Conservation (phyloP, 2,888 invertebrate genomes). For the Cybosia mesomella region DNA sequence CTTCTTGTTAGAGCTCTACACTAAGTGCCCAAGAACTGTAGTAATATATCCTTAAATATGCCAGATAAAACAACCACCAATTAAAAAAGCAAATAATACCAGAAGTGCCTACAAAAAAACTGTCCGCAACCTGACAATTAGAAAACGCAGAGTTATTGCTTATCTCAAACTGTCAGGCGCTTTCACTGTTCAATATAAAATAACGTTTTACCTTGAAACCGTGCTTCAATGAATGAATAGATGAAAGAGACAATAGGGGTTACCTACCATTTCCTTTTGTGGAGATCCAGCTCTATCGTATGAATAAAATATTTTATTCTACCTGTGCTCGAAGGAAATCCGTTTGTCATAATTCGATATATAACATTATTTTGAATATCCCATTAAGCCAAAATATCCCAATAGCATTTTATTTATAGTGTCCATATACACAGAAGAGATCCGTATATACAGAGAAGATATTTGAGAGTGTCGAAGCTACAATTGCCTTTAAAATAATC, state of each 20-base stretch:
- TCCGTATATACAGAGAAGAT: not conserved
- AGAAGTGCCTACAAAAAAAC: slow-evolving; percentile 38
- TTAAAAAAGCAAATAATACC: not conserved
- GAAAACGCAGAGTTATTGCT: slow-evolving; percentile 50
- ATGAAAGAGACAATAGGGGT: slow-evolving; percentile 39
- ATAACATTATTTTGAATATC: not conserved
- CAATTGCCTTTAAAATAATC: too few species aligned
- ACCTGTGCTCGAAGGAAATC: not conserved
- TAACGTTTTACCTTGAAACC: slow-evolving; percentile 37
- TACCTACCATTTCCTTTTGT: slow-evolving; percentile 34
- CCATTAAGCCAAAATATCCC: not conserved
- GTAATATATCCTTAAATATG: too few species aligned
- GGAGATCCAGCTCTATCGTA: slow-evolving; percentile 20
- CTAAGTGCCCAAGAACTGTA: too few species aligned
- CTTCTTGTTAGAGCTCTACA: too few species aligned
- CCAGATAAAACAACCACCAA: not conserved
- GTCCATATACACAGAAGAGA: too few species aligned
- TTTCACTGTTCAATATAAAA: slow-evolving; percentile 44
- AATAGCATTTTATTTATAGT: too few species aligned
- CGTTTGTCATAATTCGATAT: not conserved
- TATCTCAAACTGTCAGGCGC: slow-evolving; percentile 66
- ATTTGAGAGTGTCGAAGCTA: not conserved
- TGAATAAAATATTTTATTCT: slow-evolving; percentile 10
- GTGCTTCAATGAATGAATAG: slow-evolving; percentile 39
- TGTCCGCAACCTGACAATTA: slow-evolving; percentile 55